Evolutionary conservation across 2,113 vertebrate genomes (phyloP), one percentile per base, ranked within the genome.

Genomic region (Syrmaticus mikado): DNA sequence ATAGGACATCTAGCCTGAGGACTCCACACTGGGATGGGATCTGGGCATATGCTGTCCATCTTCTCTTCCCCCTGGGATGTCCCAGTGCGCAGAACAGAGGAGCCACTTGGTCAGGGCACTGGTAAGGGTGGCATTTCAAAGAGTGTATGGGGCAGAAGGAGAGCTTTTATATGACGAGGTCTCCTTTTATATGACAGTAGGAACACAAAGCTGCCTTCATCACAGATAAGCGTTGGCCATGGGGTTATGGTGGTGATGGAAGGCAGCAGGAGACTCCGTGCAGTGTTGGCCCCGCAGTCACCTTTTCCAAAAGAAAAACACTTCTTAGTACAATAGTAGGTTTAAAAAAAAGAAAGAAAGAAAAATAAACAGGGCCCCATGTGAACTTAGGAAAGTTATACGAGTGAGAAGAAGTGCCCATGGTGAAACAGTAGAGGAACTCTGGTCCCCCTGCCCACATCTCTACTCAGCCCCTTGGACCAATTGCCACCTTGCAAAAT

Each of bases 51-150:
- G 19, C 72, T 46, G 32, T 5, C 43, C 68, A 67, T 75, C 20
- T 19, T 32, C 60, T 89, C 52, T 32, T 12, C 52, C 22, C 74
- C 30, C 34, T 68, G 55, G 27, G 55, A 53, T 2, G 8, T 28
- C 18, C 41, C 55, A 11, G 50, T 18, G 32, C 1, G 1, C 22
- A 40, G 50, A 45, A 4, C 43, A 65, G n/a, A 25, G 28, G 40
- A 76, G 8, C 6, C 52, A 12, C 14, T 68, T 52, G 24, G 20
- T 68, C 24, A 17, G 52, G 52, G 93, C 86, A 95, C 86, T 94
- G 92, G 87, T 86, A 96, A 82, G 95, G 93, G 93, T 96, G 94
- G 92, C 84, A 92, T 95, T 94, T 97, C 46, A 85, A 93, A 92
- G 91, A 93, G 91, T 85, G 79, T 76, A 21, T 70, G 46, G 73